phyloP scores from a whole-genome alignment of 2,113 vertebrate genomes.

The Antechinus stuartii region DNA sequence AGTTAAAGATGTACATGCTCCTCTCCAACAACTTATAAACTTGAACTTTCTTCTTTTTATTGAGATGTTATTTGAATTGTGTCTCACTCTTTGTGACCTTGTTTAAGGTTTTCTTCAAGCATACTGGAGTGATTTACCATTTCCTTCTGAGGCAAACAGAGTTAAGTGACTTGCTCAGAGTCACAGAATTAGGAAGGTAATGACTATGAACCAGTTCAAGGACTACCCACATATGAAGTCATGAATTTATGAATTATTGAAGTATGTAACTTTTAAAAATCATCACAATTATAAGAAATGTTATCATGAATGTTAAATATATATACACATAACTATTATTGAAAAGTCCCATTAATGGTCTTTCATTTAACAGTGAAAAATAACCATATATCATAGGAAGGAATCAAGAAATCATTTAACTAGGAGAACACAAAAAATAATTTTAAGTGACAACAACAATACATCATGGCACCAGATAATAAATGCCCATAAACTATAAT shows the following conservation, averaged over 20 bases:
- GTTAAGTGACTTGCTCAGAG: background rate
- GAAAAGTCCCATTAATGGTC: constrained; percentile 28
- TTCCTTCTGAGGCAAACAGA: background rate
- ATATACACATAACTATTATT: constrained; percentile 33
- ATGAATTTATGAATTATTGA: constrained; percentile 28
- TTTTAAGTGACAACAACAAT: constrained; percentile 54
- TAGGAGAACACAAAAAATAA: constrained; percentile 56
- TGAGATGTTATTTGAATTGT: background rate
- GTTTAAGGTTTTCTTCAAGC: background rate
- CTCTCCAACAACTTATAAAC: background rate
- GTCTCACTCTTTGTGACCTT: background rate
- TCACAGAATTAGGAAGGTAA: background rate
- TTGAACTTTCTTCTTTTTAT: background rate
- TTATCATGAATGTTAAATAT: constrained; percentile 45
- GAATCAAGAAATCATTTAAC: background rate
- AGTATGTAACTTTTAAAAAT: background rate
- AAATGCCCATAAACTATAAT: constrained; percentile 47
- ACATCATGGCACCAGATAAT: constrained; percentile 38
- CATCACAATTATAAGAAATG: constrained; percentile 14
- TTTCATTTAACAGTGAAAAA: constrained; percentile 55
- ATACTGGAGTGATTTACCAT: background rate
- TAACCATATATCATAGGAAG: background rate
- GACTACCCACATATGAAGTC: background rate
- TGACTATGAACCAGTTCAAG: background rate
- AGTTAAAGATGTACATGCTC: background rate